These are phyloP conservation scores for Gonioctena quinquepunctata DNA, from an alignment of 1,140 invertebrate species.

Conservation along the genomic window DNA sequence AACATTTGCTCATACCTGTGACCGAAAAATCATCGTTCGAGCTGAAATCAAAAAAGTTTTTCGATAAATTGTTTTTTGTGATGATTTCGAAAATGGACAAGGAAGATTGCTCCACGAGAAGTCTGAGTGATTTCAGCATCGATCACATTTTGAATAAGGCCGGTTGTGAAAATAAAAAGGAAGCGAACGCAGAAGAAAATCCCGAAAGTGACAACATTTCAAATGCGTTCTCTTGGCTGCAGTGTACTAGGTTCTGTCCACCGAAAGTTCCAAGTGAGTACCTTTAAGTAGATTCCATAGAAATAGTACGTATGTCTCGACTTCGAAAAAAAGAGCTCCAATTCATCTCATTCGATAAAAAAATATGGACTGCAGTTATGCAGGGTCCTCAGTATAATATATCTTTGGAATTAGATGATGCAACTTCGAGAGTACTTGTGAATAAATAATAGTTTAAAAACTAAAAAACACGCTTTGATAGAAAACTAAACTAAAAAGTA, in stretches of 20 bases:
- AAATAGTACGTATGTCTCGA: too few relatives aligned
- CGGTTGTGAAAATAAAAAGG: conserved; percentile 21
- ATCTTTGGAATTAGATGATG: too few relatives aligned
- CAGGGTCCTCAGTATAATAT: too few relatives aligned
- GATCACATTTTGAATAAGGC: conserved; percentile 59
- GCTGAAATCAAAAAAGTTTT: conserved; percentile 23
- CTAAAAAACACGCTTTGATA: too few relatives aligned
- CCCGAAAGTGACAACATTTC: conserved; percentile 14
- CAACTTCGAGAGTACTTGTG: too few relatives aligned
- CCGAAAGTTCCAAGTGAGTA: conserved; percentile 72
- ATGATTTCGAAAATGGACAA: conserved; percentile 14
- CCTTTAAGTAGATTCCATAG: too few relatives aligned
- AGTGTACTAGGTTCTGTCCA: conserved; percentile 75
- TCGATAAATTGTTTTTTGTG: conserved; percentile 9
- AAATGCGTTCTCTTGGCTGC: conserved; percentile 64
- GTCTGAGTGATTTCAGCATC: conserved; percentile 58
- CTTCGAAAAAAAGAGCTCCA: too few relatives aligned
- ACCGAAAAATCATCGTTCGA: too few relatives aligned
- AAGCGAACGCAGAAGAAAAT: conserved; percentile 30
- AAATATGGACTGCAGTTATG: too few relatives aligned
- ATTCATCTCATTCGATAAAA: too few relatives aligned
- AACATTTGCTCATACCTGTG: not conserved
- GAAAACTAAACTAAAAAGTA: too few relatives aligned
- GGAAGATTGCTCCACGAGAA: conserved; percentile 2
- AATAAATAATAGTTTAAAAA: too few relatives aligned